phyloP scores from a whole-genome alignment of 2,797 vertebrate species.

The Anniella stebbinsi region DNA sequence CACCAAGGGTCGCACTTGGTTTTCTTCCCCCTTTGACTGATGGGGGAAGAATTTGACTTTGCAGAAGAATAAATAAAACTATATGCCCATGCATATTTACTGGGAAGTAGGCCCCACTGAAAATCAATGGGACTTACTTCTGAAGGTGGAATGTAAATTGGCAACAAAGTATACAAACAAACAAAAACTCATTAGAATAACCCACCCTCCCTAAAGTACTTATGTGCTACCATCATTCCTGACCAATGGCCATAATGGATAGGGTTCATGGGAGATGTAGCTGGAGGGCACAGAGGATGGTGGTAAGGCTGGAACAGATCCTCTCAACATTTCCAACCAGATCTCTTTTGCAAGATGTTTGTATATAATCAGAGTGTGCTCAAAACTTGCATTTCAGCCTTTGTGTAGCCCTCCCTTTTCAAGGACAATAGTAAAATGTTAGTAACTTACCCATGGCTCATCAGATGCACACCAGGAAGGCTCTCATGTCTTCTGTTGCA shows the following conservation, averaged over 20 bases:
- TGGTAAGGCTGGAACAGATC: background rate
- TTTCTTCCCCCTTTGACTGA: background rate
- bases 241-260: background rate
- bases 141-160: background rate
- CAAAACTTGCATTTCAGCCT: background rate
- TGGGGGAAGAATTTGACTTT: background rate
- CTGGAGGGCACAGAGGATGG: background rate
- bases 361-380: background rate
- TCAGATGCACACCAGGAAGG: slow-evolving; percentile 84
- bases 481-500: slow-evolving; percentile 66
- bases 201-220: background rate
- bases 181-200: background rate
- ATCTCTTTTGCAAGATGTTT: background rate
- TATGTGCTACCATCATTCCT: background rate
- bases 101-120: background rate
- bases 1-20: background rate
- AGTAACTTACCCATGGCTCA: slow-evolving; percentile 85
- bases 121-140: background rate
- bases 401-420: background rate
- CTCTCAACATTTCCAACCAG: no score
- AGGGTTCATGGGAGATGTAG: background rate
- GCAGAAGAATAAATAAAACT: background rate
- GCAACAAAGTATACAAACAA: background rate
- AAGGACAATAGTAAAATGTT: slow-evolving; percentile 7
- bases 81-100: background rate